A percentile compares a stretch with the other conserved stretches of the same genome.
These are phyloP conservation scores for Orthonyx spaldingii DNA, from an alignment of 2,113 vertebrate genomes.

Conservation along the genomic window DNA sequence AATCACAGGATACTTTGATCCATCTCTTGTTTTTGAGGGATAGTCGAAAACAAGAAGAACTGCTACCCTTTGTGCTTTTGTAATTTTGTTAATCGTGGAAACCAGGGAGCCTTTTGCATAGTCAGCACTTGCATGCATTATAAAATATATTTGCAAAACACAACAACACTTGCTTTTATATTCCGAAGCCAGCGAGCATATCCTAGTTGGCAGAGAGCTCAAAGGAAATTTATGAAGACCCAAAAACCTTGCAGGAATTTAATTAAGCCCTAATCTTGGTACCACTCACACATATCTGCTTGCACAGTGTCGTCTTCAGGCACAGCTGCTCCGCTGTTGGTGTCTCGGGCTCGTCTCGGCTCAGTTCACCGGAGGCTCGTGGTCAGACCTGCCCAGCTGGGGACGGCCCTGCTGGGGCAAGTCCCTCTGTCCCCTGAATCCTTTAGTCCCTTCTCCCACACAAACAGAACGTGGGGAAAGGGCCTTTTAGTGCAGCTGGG, in stretches of 20 bases:
- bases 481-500: fast-evolving
- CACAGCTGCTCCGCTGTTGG: fast-evolving
- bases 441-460: fast-evolving
- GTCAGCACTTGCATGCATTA: constrained; percentile 25
- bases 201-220: constrained; percentile 47
- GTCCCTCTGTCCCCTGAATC: background rate
- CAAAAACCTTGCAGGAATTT: constrained; percentile 44
- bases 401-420: background rate
- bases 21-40: background rate
- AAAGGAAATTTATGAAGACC: constrained; percentile 33
- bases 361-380: fast-evolving
- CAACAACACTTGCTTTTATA: constrained; percentile 29
- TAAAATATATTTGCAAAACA: constrained; percentile 41
- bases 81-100: constrained; percentile 37
- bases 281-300: background rate
- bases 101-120: background rate
- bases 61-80: constrained; percentile 13
- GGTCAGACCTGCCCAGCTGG: background rate
- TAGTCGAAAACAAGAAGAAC: constrained; percentile 3
- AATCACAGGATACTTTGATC: constrained; percentile 42
- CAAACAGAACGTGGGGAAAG: fast-evolving
- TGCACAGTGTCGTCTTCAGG: background rate
- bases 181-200: background rate
- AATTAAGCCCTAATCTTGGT: constrained; percentile 37
- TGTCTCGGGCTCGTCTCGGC: background rate